These are phyloP conservation scores for Pogonomyrmex barbatus DNA, from an alignment of 1,140 invertebrate genomes.

Conservation along the genomic window DNA sequence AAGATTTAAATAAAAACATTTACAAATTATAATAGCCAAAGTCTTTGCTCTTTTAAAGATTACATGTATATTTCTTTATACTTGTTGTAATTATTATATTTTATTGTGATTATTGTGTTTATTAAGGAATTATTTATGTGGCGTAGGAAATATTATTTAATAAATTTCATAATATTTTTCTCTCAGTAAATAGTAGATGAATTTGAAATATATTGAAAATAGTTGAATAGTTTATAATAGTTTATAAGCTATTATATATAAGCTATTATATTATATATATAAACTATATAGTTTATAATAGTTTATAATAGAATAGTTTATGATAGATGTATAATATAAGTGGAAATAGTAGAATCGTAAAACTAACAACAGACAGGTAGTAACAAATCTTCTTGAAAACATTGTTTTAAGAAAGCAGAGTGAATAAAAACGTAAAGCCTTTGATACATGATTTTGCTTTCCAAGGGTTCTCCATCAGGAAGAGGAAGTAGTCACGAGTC, in stretches of 20 bases:
- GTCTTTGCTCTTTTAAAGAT: not conserved
- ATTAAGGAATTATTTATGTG: not conserved
- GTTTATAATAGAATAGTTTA: not conserved
- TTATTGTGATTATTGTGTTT: not conserved
- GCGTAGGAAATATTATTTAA: not conserved
- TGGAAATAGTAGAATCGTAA: not conserved
- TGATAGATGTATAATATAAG: not conserved
- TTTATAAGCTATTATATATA: no score
- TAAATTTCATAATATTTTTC: not conserved
- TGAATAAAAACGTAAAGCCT: conserved; percentile 1
- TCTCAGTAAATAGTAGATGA: not conserved
- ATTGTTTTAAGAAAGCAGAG: conserved; percentile 14
- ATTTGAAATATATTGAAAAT: not conserved
- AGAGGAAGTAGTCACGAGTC: conserved; percentile 29
- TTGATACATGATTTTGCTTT: conserved; percentile 56
- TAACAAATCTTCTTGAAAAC: not conserved
- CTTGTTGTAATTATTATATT: not conserved
- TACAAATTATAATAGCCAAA: not conserved
- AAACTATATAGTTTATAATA: no score
- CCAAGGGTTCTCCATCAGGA: not conserved
- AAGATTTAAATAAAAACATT: not conserved
- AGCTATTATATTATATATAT: no score
- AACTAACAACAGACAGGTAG: conserved; percentile 8
- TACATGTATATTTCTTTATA: not conserved
- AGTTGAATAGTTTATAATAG: not conserved